Evolutionary conservation across 2,113 vertebrate genomes (phyloP).

Genomic region (Centrocercus urophasianus): DNA sequence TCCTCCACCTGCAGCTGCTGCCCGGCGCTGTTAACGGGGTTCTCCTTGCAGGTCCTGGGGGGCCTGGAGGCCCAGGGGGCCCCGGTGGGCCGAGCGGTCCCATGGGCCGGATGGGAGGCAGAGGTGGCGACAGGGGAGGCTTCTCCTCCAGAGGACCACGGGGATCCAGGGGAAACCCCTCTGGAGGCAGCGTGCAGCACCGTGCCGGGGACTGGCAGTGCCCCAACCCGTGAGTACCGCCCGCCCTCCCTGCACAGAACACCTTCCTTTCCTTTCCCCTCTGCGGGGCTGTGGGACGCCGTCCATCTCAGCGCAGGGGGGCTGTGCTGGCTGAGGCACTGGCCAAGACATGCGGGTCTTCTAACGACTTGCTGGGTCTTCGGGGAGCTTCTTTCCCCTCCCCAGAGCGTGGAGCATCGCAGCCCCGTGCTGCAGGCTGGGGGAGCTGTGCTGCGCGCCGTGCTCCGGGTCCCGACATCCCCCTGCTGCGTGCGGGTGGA

Average conservation of each 20-base stretch:
- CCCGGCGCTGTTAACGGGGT: not conserved
- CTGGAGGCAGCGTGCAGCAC: conserved; percentile 92
- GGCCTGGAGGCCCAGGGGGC: conserved; percentile 42
- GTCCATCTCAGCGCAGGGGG: accelerated
- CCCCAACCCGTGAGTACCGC: conserved; percentile 90
- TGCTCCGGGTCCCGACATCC: no score
- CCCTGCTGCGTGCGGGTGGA: not conserved
- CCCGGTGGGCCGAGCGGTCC: conserved; percentile 82
- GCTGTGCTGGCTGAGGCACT: not conserved
- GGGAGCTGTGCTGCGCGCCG: no score
- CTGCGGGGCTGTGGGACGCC: not conserved
- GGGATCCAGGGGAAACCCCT: conserved; percentile 88
- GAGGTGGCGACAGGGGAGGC: conserved; percentile 87
- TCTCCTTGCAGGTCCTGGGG: conserved; percentile 69
- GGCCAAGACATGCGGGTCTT: accelerated
- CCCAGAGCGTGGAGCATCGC: not conserved
- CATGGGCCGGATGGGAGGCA: conserved; percentile 92
- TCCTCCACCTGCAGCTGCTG: accelerated
- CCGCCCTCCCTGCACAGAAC: not conserved
- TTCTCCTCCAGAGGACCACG: conserved; percentile 90
- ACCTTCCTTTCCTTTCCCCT: not conserved
- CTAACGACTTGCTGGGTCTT: not conserved
- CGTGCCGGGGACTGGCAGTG: conserved; percentile 98
- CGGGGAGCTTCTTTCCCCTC: not conserved
- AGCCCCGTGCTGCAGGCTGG: not conserved